Base-by-base conservation (phyloP, 1,140 invertebrate species). In the Apocrypta bakeri region DNA sequence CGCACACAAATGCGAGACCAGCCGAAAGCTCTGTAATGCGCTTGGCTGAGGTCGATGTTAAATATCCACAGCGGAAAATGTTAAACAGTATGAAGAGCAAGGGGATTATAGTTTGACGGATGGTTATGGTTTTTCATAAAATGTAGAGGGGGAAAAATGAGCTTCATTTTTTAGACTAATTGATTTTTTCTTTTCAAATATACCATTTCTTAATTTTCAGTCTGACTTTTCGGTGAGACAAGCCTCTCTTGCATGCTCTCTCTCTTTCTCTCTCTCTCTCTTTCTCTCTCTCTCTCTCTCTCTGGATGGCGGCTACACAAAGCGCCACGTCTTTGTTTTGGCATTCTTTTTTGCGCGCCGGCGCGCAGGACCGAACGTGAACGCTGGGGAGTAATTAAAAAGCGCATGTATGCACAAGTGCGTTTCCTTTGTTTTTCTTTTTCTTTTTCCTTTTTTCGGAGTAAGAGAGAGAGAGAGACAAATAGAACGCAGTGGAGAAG, bases 21-120 rank as follows among this genome's bases (percentile, higher is more conserved):
- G 8, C 79, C 79, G 56, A 80, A 80, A 72, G 79, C 79, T 56
- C 48, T 56, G n/a, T 56, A 56, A 56, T 56, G 48, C 77, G 81
- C 83, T 82, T 56, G 84, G 80, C 77, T 85, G 85, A 56, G 86
- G 73, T 68, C 86, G 79, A 86, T 89, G 88, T 90, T 88, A 89
- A 89, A 89, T 89, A 89, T 89, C 88, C 87, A 81, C 64, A 69
- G 83, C 85, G 85, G 84, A 85, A 84, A 87, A 89, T 88, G 87
- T 89, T 89, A 87, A 89, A 88, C 88, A 89, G 87, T 88, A 85
- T 84, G 81, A 84, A 56, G 48, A n/a, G 21, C 48, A n/a, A 21
- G 17, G 21, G 48, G 48, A 56, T 56, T 71, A 63, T 84, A 79
- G 64, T 69, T 75, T 76, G 80, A 73, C 80, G 42, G 73, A 75